Conservation (phyloP, 2,888 invertebrate species). For the Emesis russula region DNA sequence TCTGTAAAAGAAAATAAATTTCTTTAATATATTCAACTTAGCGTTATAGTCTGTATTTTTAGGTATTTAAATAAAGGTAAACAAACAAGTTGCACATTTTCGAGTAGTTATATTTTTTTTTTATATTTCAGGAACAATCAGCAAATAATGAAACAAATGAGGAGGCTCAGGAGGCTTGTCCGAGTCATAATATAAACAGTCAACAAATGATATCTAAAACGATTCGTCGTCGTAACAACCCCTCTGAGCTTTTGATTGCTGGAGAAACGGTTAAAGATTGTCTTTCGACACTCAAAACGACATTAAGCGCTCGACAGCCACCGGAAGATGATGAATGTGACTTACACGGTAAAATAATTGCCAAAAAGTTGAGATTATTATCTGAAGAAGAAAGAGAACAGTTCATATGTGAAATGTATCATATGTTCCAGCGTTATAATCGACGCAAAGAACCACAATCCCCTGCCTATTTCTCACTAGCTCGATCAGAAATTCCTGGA, state of each 20-base stretch:
- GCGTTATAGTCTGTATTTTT: no score
- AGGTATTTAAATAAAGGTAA: no score
- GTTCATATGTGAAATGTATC: slow-evolving; percentile 59
- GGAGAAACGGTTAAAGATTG: slow-evolving; percentile 50
- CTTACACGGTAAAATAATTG: slow-evolving; percentile 56
- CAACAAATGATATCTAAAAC: slow-evolving; percentile 26
- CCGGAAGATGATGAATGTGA: slow-evolving; percentile 65
- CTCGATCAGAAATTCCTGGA: no score
- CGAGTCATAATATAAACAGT: neutral
- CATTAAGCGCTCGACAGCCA: slow-evolving; percentile 44
- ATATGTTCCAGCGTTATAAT: slow-evolving; percentile 40
- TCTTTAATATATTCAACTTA: no score
- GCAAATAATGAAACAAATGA: no score
- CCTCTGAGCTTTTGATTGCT: slow-evolving; percentile 23
- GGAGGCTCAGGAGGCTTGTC: no score
- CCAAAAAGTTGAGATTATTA: slow-evolving; percentile 59
- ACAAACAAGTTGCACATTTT: no score
- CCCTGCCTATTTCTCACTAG: no score
- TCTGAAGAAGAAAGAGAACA: slow-evolving; percentile 42
- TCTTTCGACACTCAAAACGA: slow-evolving; percentile 48
- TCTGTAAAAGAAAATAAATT: no score
- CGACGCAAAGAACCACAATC: neutral
- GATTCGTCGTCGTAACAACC: slow-evolving; percentile 41
- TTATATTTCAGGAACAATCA: no score
- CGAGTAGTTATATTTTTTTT: no score